Conservation (phyloP, 2,797 vertebrate genomes). For the Antennarius maculatus region DNA sequence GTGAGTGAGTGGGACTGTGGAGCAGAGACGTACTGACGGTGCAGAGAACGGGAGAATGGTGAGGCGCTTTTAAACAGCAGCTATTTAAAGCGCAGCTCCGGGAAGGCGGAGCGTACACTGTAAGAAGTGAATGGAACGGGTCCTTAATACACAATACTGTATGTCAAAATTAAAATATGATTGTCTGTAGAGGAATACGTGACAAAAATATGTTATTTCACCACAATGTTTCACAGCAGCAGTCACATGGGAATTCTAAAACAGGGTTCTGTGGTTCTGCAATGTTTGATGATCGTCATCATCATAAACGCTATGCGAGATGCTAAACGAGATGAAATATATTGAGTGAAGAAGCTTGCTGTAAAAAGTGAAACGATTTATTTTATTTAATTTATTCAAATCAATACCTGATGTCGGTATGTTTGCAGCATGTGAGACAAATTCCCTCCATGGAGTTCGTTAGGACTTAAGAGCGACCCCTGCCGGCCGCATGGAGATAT, state of each 20-base stretch:
- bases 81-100: slow-evolving; percentile 84
- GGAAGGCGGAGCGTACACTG: slow-evolving; percentile 66
- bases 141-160: not conserved
- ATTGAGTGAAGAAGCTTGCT: fast-evolving
- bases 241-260: not conserved
- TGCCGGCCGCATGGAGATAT: slow-evolving; percentile 15
- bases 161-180: not conserved
- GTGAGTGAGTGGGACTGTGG: slow-evolving; percentile 42
- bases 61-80: slow-evolving; percentile 79
- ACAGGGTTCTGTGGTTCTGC: not conserved
- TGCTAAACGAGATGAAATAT: not conserved
- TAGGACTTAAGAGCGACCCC: slow-evolving; percentile 23
- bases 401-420: not conserved
- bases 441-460: slow-evolving; percentile 37
- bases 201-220: no score
- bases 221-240: not conserved
- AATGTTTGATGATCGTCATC: not conserved
- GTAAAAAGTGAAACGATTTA: not conserved
- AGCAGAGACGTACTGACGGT: slow-evolving; percentile 28
- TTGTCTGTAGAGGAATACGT: no score
- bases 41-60: slow-evolving; percentile 61
- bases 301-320: not conserved
- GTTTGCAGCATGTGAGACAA: slow-evolving; percentile 37
- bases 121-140: slow-evolving; percentile 22
- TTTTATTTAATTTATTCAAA: no score